phyloP scores from a whole-genome alignment of 1,140 invertebrate genomes.

The Drosophila truncata region DNA sequence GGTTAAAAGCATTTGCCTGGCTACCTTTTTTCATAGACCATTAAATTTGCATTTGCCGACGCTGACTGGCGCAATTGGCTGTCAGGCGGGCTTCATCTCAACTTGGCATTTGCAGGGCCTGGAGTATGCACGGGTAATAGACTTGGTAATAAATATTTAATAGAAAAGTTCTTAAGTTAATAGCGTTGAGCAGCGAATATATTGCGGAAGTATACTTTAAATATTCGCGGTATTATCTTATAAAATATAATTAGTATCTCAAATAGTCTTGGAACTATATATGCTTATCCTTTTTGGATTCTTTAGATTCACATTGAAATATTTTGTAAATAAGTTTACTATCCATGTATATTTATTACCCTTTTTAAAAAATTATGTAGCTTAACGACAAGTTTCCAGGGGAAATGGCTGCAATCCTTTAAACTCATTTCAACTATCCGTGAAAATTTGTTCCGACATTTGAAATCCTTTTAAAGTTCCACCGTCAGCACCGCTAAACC shows the following conservation, averaged over 20 bases:
- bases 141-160: conserved; percentile 58
- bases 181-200: neutral
- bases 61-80: conserved; percentile 74
- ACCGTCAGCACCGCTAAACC: conserved; percentile 19
- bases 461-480: conserved; percentile 37
- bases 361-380: neutral
- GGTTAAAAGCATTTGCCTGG: conserved; percentile 80
- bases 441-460: conserved; percentile 5
- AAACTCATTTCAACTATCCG: conserved; percentile 10
- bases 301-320: neutral
- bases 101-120: neutral
- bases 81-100: conserved; percentile 27
- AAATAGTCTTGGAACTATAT: neutral
- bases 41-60: conserved; percentile 79
- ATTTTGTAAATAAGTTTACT: too few species aligned
- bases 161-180: neutral
- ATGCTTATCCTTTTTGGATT: too few species aligned
- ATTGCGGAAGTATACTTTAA: neutral
- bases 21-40: conserved; percentile 81
- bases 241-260: neutral
- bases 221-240: neutral
- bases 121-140: conserved; percentile 21
- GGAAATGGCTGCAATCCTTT: neutral
- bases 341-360: neutral
- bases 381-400: neutral